These are phyloP conservation scores for Acrocyrtus sp. DNA, from an alignment of 2,888 invertebrate genomes.

Conservation along the genomic window DNA sequence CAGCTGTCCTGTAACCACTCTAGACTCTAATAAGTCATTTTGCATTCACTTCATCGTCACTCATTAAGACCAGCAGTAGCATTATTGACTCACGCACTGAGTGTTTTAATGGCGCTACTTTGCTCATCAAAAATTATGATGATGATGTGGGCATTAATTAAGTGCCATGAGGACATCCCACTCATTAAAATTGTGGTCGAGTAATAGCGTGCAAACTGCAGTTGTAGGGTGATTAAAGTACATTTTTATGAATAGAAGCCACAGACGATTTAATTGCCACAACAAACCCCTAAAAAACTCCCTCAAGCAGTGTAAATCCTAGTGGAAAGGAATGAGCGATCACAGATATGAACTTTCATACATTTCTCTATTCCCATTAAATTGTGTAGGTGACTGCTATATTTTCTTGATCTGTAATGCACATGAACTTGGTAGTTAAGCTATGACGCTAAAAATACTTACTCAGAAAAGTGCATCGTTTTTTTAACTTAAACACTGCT, in stretches of 20 bases:
- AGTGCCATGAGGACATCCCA: slow-evolving; percentile 23
- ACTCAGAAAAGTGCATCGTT: too few relatives aligned
- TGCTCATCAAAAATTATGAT: slow-evolving; percentile 19
- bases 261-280: slow-evolving; percentile 11
- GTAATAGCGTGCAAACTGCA: slow-evolving; percentile 4
- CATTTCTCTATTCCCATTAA: neutral
- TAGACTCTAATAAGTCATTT: neutral
- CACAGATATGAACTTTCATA: neutral
- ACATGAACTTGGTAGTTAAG: neutral
- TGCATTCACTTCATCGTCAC: neutral
- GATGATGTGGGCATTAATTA: slow-evolving; percentile 26
- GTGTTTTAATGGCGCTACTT: too few relatives aligned
- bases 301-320: too few relatives aligned
- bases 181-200: slow-evolving; percentile 20
- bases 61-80: neutral
- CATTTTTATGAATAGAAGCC: slow-evolving; percentile 11
- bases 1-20: neutral
- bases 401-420: neutral
- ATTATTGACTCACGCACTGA: too few relatives aligned
- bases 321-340: too few relatives aligned
- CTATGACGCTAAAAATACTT: too few relatives aligned
- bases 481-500: too few relatives aligned
- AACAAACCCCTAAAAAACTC: neutral
- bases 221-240: slow-evolving; percentile 15
- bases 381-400: neutral